Conservation (phyloP, 2,797 vertebrate genomes). For the Capromys pilorides region DNA sequence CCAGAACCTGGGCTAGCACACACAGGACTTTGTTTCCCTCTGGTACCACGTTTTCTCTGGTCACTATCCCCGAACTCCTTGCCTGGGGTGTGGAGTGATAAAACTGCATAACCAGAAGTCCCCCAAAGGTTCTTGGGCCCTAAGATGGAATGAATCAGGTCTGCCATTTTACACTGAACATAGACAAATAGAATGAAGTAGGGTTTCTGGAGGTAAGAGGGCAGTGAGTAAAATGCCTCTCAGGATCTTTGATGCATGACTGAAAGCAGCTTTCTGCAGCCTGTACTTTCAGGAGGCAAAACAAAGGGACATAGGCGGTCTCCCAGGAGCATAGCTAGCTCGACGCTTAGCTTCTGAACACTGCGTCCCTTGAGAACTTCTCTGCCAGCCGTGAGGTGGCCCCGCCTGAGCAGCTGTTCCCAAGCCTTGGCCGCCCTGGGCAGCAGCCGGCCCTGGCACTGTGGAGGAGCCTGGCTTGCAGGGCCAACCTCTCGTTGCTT, state of each 20-base stretch:
- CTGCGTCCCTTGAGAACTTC: not conserved
- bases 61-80: not conserved
- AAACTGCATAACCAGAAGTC: not conserved
- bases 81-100: not conserved
- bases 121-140: constrained; percentile 35
- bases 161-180: constrained; percentile 19
- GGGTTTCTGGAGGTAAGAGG: constrained; percentile 1
- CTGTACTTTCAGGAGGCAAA: not conserved
- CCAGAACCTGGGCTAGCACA: constrained; percentile 53
- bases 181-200: constrained; percentile 20
- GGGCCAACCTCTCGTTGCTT: not conserved
- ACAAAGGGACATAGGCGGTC: not conserved
- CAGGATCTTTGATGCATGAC: not conserved
- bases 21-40: constrained; percentile 30
- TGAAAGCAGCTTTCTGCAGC: constrained; percentile 34
- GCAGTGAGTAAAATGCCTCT: not conserved
- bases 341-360: not conserved
- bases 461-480: not conserved
- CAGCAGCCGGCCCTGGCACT: not conserved
- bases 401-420: not conserved
- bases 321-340: not conserved
- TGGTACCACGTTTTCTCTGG: constrained; percentile 32
- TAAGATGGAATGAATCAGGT: not conserved
- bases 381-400: not conserved
- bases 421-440: not conserved